Conservation (phyloP, 2,113 vertebrate species). For the Tylochromis polylepis region DNA sequence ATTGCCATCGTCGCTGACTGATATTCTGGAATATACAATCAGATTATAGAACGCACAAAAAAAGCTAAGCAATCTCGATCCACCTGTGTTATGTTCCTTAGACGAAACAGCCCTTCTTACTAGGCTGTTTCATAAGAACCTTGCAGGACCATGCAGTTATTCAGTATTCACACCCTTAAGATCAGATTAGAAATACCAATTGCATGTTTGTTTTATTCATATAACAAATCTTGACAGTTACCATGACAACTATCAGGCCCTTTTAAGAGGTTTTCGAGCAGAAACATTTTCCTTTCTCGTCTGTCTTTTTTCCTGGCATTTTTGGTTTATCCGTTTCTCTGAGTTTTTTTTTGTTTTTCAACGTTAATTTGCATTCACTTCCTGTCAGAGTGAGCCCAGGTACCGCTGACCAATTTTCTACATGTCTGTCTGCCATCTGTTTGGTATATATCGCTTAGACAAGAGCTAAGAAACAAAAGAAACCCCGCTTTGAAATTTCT, state of each 20-base stretch:
- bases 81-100: neutral
- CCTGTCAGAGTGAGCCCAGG: neutral
- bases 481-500: neutral
- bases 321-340: neutral
- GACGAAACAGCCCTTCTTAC: neutral
- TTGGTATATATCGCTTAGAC: neutral
- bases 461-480: neutral
- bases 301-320: neutral
- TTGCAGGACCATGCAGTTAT: neutral
- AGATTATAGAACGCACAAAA: neutral
- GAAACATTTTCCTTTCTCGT: neutral
- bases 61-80: neutral
- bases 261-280: neutral
- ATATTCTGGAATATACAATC: constrained; percentile 9
- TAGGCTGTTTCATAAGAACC: constrained; percentile 1
- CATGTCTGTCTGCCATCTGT: constrained; percentile 19
- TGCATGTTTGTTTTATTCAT: constrained; percentile 65
- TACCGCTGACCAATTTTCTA: neutral
- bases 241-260: constrained; percentile 54
- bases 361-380: neutral
- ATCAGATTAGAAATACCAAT: constrained; percentile 62
- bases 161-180: constrained; percentile 38
- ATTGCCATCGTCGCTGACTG: constrained; percentile 1
- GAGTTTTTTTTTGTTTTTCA: neutral
- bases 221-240: constrained; percentile 38